Evolutionary conservation across 2,888 invertebrate species (phyloP), one percentile per base, ranked within the genome.

Genomic region (Poecilobothrus nobilitatus): DNA sequence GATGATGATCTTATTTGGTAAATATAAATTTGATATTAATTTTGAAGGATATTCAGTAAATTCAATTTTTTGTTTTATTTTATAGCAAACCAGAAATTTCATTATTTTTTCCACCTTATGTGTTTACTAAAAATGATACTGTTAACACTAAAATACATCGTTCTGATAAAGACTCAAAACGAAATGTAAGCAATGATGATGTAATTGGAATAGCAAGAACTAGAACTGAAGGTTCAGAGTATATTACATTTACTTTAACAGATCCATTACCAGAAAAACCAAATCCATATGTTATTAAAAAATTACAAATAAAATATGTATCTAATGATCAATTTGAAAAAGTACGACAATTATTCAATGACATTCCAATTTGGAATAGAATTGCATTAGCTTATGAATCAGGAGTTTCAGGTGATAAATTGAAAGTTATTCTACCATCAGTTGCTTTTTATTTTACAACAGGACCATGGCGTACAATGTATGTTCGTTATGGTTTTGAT

Each of bases 401-500:
- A 0, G 87, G 88, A 67, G 82, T 89, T 63, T 82, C 85, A 0
- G 76, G 80, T 1, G 86, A 87, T 18, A 87, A 88, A 68, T 76
- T 94, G 0, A 95, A 91, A 80, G 85, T 87, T 69, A 84, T 96
- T 18, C 83, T 97, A 70, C 95, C 97, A 0, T 87, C 90, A 34
- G 82, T 94, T 5, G 93, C 94, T 0, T 92, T 93, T 79, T 94
- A 94, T 78, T 93, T 91, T 80, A 85, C 86, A 68, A 91, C 88
- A 71, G 98, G 99, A 0, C 98, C 97, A 0, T 99, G 97, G 95
- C 86, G 95, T 72, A 87, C 90, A 68, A 86, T 93, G 78, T 99
- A 97, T 93, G 89, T 94, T 1, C 88, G 86, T 74, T 90, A 90
- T 76, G 97, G 97, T 0, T 97, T 94, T 78, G 96, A 99, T 83